Conservation (phyloP, 2,888 invertebrate genomes). For the Eupithecia vulgata region DNA sequence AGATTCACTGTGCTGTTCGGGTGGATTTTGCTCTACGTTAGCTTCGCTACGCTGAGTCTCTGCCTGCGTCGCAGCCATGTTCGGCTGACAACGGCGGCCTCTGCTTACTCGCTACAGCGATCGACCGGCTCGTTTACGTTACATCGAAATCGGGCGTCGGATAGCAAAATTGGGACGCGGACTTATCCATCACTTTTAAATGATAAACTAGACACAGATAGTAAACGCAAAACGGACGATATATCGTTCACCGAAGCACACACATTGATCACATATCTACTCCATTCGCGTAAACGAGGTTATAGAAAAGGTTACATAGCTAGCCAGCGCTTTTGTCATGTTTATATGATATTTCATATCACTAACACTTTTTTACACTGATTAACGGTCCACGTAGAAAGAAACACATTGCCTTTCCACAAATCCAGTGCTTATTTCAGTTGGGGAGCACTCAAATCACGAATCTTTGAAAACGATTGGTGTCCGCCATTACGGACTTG, state of each 20-base stretch:
- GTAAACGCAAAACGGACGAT: conserved; percentile 81
- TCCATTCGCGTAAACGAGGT: conserved; percentile 91
- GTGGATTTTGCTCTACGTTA: conserved; percentile 87
- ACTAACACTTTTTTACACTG: conserved; percentile 76
- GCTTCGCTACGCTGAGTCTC: conserved; percentile 92
- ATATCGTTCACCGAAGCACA: conserved; percentile 88
- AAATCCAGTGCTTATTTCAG: conserved; percentile 67
- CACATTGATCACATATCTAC: conserved; percentile 90
- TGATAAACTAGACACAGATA: conserved; percentile 73
- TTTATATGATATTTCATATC: conserved; percentile 79
- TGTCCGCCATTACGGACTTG: conserved; percentile 84
- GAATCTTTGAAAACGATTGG: conserved; percentile 83
- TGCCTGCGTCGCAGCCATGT: conserved; percentile 94
- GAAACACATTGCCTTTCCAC: conserved; percentile 72
- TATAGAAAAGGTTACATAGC: conserved; percentile 89
- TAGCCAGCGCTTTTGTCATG: conserved; percentile 83
- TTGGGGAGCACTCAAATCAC: conserved; percentile 83
- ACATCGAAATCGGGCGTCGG: conserved; percentile 84
- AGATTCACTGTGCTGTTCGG: conserved; percentile 87
- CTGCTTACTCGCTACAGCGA: conserved; percentile 85
- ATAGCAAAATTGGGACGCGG: conserved; percentile 82
- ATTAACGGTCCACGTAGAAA: conserved; percentile 66
- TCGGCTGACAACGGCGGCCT: conserved; percentile 84
- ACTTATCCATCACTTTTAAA: conserved; percentile 83
- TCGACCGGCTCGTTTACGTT: conserved; percentile 84